phyloP scores from a whole-genome alignment of 2,797 vertebrate species.

The Tachyglossus aculeatus region DNA sequence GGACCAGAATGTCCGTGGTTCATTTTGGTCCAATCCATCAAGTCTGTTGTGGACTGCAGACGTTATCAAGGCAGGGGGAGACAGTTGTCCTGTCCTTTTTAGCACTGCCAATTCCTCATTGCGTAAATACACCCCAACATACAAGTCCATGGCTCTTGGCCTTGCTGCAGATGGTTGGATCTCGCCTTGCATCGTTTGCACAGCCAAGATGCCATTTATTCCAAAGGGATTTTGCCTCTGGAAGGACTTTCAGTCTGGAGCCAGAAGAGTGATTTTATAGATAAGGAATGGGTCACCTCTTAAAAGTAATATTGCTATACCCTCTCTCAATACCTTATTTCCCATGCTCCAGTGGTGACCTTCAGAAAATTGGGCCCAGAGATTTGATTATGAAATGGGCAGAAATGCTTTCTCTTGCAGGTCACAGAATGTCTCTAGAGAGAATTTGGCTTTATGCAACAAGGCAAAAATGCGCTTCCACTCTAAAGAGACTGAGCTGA shows the following conservation, averaged over 20 bases:
- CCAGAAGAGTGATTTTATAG: background rate
- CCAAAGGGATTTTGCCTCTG: background rate
- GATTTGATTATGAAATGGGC: background rate
- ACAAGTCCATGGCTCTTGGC: background rate
- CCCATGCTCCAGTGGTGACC: constrained; percentile 1
- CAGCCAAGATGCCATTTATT: background rate
- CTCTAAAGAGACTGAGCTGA: constrained; percentile 14
- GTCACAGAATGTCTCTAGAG: constrained; percentile 19
- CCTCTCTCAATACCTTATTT: background rate
- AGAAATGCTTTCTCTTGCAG: background rate
- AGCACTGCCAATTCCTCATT: background rate
- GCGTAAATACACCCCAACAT: background rate
- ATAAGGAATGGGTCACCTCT: background rate
- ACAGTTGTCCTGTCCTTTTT: background rate
- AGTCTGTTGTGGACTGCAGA: background rate
- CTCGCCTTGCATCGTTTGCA: background rate
- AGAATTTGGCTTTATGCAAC: constrained; percentile 1
- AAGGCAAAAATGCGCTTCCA: constrained; percentile 20
- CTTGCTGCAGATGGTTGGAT: background rate
- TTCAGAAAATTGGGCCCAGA: background rate
- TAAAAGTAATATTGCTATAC: background rate
- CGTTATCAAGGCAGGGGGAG: background rate
- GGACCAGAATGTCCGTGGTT: background rate
- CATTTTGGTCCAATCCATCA: background rate
- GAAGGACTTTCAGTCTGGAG: constrained; percentile 1